phyloP scores from a whole-genome alignment of 1,140 invertebrate genomes.

The Drosophila tropicalis region DNA sequence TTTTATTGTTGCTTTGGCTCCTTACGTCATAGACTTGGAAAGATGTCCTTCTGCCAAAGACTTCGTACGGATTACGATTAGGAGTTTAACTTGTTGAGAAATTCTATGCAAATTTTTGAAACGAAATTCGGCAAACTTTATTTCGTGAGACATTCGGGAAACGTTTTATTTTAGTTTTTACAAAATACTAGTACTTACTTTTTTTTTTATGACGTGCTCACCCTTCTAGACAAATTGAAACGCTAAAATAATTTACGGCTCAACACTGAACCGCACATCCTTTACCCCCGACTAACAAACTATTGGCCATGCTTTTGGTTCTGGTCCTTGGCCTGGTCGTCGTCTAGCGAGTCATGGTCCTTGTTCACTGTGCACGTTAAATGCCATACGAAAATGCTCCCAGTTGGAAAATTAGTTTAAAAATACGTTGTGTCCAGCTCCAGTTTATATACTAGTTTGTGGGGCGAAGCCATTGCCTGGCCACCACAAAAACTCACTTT shows the following conservation, averaged over 20 bases:
- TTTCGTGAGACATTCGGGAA: slow-evolving; percentile 31
- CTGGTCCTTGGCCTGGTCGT: slow-evolving; percentile 7
- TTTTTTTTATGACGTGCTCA: slow-evolving; percentile 29
- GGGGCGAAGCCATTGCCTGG: slow-evolving; percentile 5
- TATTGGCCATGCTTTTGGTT: slow-evolving; percentile 20
- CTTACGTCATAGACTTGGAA: slow-evolving; percentile 7
- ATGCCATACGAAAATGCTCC: slow-evolving; percentile 68
- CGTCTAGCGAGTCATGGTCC: slow-evolving; percentile 10
- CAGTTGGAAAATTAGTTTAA: slow-evolving; percentile 81
- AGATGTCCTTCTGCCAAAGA: not conserved
- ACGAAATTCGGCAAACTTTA: slow-evolving; percentile 60
- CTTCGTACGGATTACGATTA: not conserved
- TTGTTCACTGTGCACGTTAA: slow-evolving; percentile 51
- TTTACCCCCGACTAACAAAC: slow-evolving; percentile 17
- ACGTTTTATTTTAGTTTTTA: slow-evolving; percentile 19
- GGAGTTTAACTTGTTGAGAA: not conserved
- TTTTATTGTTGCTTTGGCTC: slow-evolving; percentile 48
- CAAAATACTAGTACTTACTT: not conserved
- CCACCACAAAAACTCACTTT: slow-evolving; percentile 5
- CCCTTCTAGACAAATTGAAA: slow-evolving; percentile 68
- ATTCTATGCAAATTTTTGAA: slow-evolving; percentile 46
- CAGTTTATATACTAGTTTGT: not conserved
- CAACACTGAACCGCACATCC: slow-evolving; percentile 41
- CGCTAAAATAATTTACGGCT: slow-evolving; percentile 79
- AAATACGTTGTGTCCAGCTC: slow-evolving; percentile 58